Evolutionary conservation across 2,797 vertebrate species (phyloP), one percentile per base, ranked within the genome.

Genomic region (Spondyliosoma cantharus): DNA sequence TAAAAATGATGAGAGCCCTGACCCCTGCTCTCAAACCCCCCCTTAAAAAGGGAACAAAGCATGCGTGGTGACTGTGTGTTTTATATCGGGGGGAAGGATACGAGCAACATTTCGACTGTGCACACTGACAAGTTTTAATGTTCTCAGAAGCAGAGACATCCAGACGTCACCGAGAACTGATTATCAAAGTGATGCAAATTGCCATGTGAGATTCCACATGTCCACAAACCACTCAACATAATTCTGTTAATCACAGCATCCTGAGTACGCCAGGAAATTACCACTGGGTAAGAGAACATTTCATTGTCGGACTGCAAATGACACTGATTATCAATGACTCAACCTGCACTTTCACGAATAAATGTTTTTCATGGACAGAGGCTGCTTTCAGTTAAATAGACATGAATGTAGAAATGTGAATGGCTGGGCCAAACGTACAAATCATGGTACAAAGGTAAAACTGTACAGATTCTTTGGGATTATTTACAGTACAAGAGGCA

Each of bases 121-220:
- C 17, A 48, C 19, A 49, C 19, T 20, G 9, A 32, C 24, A 29
- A 57, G 48, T 62, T 70, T 76, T 60, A 2, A 66, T 0, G 1
- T 32, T 52, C 5, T 27, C 49, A 54, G 62, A 53, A 66, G 63
- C 52, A 54, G 3, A 25, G 42, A 24, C 56, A 27, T 43, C 22
- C 5, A 60, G 83, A 37, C 37, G 37, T 37, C 43, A 78, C 27
- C 25, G 29, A 46, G 54, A 72, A 60, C 11, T 68, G 20, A 72
- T 77, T 59, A 61, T 79, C 65, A 70, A 50, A 65, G 24, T 37
- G 62, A 79, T 76, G 81, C 53, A 32, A 71, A 90, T 84, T 86
- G 57, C 84, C 46, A 46, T 63, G 27, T 16, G 58, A 19, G 5
- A 3, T 53, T 64, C 29, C 25, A 58, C 68, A 25, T 4, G 19